Evolutionary conservation across 2,113 vertebrate species (phyloP), one percentile per base, ranked within the genome.

Genomic region (Leptosomus discolor): DNA sequence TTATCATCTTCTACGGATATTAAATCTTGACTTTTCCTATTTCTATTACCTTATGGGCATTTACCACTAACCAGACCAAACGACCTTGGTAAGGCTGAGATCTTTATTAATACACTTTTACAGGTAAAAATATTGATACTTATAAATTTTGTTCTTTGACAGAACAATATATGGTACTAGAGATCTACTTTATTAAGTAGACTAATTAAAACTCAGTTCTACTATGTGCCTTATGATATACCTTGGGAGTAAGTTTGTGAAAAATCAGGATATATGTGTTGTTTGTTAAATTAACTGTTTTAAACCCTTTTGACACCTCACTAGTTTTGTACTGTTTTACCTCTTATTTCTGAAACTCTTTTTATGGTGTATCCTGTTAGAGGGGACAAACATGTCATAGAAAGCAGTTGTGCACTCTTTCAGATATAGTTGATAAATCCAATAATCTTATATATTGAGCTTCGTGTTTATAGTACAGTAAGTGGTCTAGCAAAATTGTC

Each of bases 381-480:
- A 99, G 98, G 98, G 98, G 99, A 99, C 98, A 99, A 98, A 99
- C 98, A 99, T 99, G 99, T 99, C 99, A 99, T 99, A 98, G 99
- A 99, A 99, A 99, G 99, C 99, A 99, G 99, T 99, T 99, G 99
- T 99, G 99, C 99, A 99, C 99, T 99, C 99, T 99, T 99, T 99
- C 99, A 98, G 98, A 99, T 98, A 99, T 99, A 99, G 99, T 99
- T 99, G 99, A 99, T 98, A 98, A 99, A 99, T 99, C 98, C 99
- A 99, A 99, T 99, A 99, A 99, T 98, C 99, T 99, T 99, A 99
- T 99, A 99, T 99, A 99, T 99, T 99, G 99, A 99, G 98, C 99
- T 99, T 99, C 98, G 99, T 99, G 99, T 99, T 99, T 99, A 99
- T 99, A 99, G 99, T 99, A 99, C 99, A 99, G 99, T 99, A 99